Evolutionary conservation across 2,113 vertebrate species (phyloP), one percentile per base, ranked within the genome.

Genomic region (Microtus ochrogaster): DNA sequence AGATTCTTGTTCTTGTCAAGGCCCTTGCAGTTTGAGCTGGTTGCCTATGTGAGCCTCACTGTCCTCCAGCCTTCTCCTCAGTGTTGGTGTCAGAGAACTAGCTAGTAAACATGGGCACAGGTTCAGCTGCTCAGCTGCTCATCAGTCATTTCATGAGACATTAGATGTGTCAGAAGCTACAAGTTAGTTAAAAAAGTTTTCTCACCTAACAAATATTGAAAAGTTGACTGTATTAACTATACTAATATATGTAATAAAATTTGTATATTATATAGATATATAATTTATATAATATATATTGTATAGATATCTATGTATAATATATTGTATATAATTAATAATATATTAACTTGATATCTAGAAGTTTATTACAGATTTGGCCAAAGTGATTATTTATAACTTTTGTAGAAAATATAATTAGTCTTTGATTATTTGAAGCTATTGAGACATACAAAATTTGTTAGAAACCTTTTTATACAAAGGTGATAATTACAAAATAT

Each of bases 371-470:
- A 88, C 36, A 92, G 41, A 68, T 91, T 95, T 79, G 73, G 33
- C 58, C 21, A 78, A 73, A 94, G 58, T 63, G 41, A 28, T 91
- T 92, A 82, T 21, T 16, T 88, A 70, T 21, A 96, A 63, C 36
- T 94, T 96, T 94, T 91, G 36, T 21, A 78, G 87, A 96, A 96
- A 95, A 79, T 47, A 28, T 92, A 89, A 65, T 78, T 66, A 14
- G 33, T 61, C 36, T 92, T 92, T 94, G 95, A 63, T 93, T 19
- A 88, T 96, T 95, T 93, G 83, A 96, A 89, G 39, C 89, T 72
- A 78, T 82, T 96, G 90, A 97, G 92, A 94, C 16, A 61, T 76
- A 7, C 26, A 94, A 39, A 90, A 44, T 36, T 90, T 44, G 79
- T 90, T 83, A 70, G 39, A 84, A 74, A 82, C 63, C 22, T 55